Evolutionary conservation across 2,113 vertebrate species (phyloP).

Genomic region (Rhagologus leucostigma): DNA sequence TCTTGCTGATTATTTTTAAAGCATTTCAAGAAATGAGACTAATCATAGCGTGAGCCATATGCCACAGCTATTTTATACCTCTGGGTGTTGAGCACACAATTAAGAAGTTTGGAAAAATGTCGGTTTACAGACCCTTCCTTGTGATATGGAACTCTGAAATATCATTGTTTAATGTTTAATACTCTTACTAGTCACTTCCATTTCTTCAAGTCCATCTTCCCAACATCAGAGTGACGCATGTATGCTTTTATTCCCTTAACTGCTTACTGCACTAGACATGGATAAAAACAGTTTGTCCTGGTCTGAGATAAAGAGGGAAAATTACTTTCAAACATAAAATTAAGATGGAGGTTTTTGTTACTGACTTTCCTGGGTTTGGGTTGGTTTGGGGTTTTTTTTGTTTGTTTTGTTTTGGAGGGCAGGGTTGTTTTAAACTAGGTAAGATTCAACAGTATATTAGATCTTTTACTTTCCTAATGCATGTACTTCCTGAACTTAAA

Average conservation of each 20-base stretch:
- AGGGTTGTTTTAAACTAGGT: not conserved
- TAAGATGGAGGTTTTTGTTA: not conserved
- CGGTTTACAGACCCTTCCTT: not conserved
- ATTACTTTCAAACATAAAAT: not conserved
- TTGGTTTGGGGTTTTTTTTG: not conserved
- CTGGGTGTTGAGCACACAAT: not conserved
- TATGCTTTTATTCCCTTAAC: not conserved
- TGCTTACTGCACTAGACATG: not conserved
- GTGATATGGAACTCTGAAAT: not conserved
- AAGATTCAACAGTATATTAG: not conserved
- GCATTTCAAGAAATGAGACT: not conserved
- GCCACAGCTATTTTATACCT: not conserved
- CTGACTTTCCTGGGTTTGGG: not conserved
- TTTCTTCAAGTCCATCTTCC: not conserved
- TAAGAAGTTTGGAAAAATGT: not conserved
- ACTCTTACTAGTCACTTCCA: not conserved
- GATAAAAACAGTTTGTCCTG: not conserved
- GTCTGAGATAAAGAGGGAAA: not conserved
- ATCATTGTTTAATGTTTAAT: not conserved
- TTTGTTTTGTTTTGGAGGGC: not conserved
- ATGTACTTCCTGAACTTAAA: not conserved
- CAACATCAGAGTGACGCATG: not conserved
- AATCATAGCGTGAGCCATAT: not conserved
- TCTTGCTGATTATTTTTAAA: slow-evolving; percentile 1
- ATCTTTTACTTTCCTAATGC: not conserved